phyloP scores from a whole-genome alignment of 2,888 invertebrate species.

The Megaustenia siamemsis region DNA sequence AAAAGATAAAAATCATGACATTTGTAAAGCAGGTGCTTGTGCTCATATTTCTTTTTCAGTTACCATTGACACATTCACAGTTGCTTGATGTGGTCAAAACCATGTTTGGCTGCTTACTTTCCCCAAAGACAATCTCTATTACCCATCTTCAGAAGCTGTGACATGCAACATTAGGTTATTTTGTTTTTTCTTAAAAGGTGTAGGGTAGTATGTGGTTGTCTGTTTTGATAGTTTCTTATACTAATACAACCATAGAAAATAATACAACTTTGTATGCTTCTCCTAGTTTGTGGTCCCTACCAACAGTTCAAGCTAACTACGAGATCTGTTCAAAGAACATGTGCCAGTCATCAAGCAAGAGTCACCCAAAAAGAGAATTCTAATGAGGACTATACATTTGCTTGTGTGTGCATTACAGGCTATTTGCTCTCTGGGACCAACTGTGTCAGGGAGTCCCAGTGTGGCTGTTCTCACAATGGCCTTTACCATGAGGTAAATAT shows the following conservation, averaged over 20 bases:
- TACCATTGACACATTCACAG: too few relatives aligned
- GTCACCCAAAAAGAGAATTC: background rate
- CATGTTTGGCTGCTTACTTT: too few relatives aligned
- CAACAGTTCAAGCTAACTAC: conserved; percentile 4
- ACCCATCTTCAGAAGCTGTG: too few relatives aligned
- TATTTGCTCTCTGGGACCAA: background rate
- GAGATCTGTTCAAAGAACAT: background rate
- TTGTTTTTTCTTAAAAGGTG: background rate
- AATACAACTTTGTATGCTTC: background rate
- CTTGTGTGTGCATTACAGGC: conserved; percentile 28
- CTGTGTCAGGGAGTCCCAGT: conserved; percentile 14
- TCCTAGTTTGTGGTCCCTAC: conserved; percentile 37
- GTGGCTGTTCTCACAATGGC: conserved; percentile 28
- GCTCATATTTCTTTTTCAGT: too few relatives aligned
- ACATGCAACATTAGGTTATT: too few relatives aligned
- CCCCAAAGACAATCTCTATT: too few relatives aligned
- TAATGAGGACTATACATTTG: background rate
- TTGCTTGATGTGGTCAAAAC: too few relatives aligned
- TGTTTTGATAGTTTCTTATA: too few relatives aligned
- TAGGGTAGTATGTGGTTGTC: background rate
- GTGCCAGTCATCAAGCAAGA: background rate
- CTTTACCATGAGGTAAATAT: conserved; percentile 7
- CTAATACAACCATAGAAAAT: background rate
- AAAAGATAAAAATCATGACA: too few relatives aligned
- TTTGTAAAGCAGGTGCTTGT: too few relatives aligned